phyloP scores from a whole-genome alignment of 2,113 vertebrate genomes.

The Corydoras maculifer region DNA sequence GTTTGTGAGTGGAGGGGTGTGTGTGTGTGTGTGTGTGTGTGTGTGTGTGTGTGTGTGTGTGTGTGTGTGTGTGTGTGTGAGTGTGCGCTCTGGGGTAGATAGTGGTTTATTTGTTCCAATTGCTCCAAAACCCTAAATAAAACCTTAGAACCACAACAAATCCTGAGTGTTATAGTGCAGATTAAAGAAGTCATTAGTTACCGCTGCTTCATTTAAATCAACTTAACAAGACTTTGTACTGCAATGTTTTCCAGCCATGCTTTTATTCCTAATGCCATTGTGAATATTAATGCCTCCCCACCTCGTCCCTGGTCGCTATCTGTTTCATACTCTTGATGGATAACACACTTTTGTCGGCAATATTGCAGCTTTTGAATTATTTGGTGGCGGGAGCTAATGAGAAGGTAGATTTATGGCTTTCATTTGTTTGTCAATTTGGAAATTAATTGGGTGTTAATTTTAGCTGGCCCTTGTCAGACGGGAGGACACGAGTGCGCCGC shows the following conservation, averaged over 20 bases:
- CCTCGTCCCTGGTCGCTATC: conserved; percentile 80
- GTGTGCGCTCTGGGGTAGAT: background rate
- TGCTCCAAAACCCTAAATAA: conserved; percentile 5
- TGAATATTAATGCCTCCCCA: conserved; percentile 50
- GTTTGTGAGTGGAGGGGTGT: conserved; percentile 8
- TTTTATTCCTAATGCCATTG: conserved; percentile 35
- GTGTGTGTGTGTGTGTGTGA: background rate
- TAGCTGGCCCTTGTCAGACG: conserved; percentile 92
- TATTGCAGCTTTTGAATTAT: conserved; percentile 97
- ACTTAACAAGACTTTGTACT: conserved; percentile 9
- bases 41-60: conserved; percentile 19
- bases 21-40: conserved; percentile 15
- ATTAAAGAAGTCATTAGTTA: conserved; percentile 22
- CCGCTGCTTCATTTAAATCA: conserved; percentile 4
- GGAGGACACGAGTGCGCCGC: conserved; percentile 72
- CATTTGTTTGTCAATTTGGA: conserved; percentile 99
- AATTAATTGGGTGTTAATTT: conserved; percentile 99
- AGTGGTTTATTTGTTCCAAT: conserved; percentile 27
- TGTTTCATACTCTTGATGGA: conserved; percentile 99
- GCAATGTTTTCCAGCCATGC: conserved; percentile 7
- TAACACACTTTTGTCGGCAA: conserved; percentile 82
- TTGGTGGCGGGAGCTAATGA: conserved; percentile 92
- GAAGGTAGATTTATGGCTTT: conserved; percentile 99
- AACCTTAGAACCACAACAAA: conserved; percentile 2
- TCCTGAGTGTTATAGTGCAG: background rate